Conservation (phyloP, 2,113 vertebrate species). For the Zosterops pallidus region DNA sequence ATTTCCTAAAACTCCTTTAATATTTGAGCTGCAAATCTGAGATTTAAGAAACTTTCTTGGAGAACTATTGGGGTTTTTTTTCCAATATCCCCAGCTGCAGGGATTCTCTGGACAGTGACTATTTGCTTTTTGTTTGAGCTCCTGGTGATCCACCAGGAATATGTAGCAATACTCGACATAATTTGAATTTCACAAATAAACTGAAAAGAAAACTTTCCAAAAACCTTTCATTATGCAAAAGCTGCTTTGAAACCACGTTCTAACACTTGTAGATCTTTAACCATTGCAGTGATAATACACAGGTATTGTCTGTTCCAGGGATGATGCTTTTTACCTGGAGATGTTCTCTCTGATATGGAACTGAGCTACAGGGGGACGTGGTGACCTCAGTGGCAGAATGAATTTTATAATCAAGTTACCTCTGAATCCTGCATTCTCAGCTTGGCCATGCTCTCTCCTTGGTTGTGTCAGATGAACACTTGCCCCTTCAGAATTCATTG, state of each 20-base stretch:
- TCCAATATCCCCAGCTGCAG: not conserved
- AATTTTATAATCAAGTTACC: not conserved
- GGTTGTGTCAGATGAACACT: not conserved
- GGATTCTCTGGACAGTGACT: not conserved
- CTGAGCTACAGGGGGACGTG: not conserved
- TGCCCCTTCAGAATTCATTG: not conserved
- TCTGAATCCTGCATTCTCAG: not conserved
- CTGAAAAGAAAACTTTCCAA: not conserved
- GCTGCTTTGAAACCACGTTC: not conserved
- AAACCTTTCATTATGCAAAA: not conserved
- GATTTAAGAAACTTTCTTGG: not conserved
- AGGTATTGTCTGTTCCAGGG: not conserved
- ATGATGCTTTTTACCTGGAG: not conserved
- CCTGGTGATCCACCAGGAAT: not conserved
- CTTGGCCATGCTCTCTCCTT: not conserved
- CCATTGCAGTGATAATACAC: not conserved
- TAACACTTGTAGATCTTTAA: not conserved
- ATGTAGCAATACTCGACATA: not conserved
- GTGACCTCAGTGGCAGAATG: not conserved
- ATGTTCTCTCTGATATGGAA: not conserved
- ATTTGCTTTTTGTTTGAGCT: not conserved
- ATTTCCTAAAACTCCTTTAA: not conserved
- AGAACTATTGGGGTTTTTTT: not conserved
- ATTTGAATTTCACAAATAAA: not conserved
- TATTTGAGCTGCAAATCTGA: not conserved